phyloP scores from a whole-genome alignment of 2,113 vertebrate species.

The Myotis davidii region DNA sequence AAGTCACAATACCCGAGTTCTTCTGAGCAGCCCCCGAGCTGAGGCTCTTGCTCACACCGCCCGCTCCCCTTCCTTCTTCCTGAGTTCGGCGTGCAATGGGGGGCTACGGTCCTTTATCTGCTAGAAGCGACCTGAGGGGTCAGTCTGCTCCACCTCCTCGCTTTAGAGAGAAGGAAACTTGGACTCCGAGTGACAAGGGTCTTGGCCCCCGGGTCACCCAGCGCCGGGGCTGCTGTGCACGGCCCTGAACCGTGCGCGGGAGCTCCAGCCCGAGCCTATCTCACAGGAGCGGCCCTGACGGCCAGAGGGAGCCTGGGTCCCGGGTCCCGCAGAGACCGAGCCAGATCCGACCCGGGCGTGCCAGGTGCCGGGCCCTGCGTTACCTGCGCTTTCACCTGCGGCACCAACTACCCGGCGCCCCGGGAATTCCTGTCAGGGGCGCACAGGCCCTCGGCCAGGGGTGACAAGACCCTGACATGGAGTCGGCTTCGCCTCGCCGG shows the following conservation, averaged over 20 bases:
- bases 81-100: neutral
- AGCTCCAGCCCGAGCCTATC: neutral
- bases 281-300: neutral
- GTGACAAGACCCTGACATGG: neutral
- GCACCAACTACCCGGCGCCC: neutral
- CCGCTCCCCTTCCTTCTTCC: neutral
- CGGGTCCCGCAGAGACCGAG: neutral
- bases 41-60: neutral
- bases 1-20: neutral
- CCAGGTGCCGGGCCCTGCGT: neutral
- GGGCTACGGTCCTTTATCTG: accelerated
- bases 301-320: neutral
- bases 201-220: neutral
- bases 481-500: neutral
- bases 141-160: neutral
- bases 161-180: neutral
- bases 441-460: neutral
- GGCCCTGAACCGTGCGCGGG: neutral
- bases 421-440: neutral
- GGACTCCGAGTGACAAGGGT: neutral
- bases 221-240: neutral
- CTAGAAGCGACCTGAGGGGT: neutral
- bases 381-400: neutral
- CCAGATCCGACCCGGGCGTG: neutral
- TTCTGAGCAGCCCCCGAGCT: neutral